phyloP scores from a whole-genome alignment of 2,888 invertebrate genomes.

The Epirrhoe tristata region DNA sequence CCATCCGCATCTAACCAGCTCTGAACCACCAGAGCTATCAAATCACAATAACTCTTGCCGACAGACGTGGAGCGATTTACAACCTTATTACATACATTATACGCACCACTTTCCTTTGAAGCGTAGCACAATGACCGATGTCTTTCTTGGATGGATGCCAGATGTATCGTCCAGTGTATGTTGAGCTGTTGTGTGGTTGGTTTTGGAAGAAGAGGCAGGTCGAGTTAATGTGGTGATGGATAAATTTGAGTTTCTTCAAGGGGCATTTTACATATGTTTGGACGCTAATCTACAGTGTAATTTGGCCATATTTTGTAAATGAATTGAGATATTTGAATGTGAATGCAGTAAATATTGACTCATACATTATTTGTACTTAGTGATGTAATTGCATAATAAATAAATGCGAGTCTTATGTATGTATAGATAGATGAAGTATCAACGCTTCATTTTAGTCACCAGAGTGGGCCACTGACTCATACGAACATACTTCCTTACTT shows the following conservation, averaged over 20 bases:
- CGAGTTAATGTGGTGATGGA: constrained; percentile 19
- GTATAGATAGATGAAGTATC: too few species aligned
- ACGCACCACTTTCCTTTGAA: constrained; percentile 49
- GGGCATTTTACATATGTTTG: constrained; percentile 43
- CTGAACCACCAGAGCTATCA: constrained; percentile 50
- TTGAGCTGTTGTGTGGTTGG: constrained; percentile 39
- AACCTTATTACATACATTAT: constrained; percentile 52
- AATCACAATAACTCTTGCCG: constrained; percentile 56
- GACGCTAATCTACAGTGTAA: constrained; percentile 46
- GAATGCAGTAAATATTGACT: neutral
- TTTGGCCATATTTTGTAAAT: constrained; percentile 43
- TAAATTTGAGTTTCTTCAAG: constrained; percentile 30
- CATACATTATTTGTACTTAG: neutral
- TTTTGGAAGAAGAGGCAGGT: constrained; percentile 15
- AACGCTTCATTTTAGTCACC: too few species aligned
- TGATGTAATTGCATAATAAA: neutral
- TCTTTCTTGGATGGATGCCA: constrained; percentile 57
- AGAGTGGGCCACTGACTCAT: too few species aligned
- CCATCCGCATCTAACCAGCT: constrained; percentile 36
- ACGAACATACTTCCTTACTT: too few species aligned
- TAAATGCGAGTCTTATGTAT: too few species aligned
- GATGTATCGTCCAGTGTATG: constrained; percentile 46
- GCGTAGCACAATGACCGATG: constrained; percentile 47
- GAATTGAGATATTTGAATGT: constrained; percentile 3
- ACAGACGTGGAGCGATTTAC: constrained; percentile 50